Base-by-base conservation (phyloP, 2,113 vertebrate genomes). In the Alces alces region DNA sequence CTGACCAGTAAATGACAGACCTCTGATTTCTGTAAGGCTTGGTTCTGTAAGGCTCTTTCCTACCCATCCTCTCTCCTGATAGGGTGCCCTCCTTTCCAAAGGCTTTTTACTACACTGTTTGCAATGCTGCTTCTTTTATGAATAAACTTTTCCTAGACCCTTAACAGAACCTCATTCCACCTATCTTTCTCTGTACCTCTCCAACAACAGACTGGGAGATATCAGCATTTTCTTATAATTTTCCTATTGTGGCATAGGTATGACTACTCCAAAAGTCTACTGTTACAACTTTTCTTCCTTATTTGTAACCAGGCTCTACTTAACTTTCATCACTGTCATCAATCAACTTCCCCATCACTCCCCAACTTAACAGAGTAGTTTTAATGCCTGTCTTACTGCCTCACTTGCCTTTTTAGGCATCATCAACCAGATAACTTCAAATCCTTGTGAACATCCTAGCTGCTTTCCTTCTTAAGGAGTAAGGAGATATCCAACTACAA, bases 91-190 rank as follows among this genome's bases (percentile, higher is more conserved):
- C n/a, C 78, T 78, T 96, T 90, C 64, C 52, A 73, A 52, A 7
- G 36, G 36, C 58, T 39, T 79, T 70, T 85, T 11, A 76, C 54
- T 60, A 54, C 33, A 50, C 8, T 52, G 6, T 78, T 60, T 90
- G 50, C n/a, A 92, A 60, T 70, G 55, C 66, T 95, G 25, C 25
- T 91, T n/a, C 84, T 91, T 95, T 96, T 57, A 91, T 70, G 91
- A 96, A 91, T 47, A 92, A 94, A 95, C 54, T 47, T 82, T 82
- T 27, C 43, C 55, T 70, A 76, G n/a, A 64, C 28, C 19, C 36
- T 89, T 92, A 33, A 64, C 14, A 82, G 47, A 66, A 84, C 39
- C n/a, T 57, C 52, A 14, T 7, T 87, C 21, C 28, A 73, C 3
- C 14, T 55, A 30, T 30, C 70, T 82, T 95, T 89, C 66, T 84